Conservation (phyloP, 2,888 invertebrate genomes). For the Alloscopus bannaensis region DNA sequence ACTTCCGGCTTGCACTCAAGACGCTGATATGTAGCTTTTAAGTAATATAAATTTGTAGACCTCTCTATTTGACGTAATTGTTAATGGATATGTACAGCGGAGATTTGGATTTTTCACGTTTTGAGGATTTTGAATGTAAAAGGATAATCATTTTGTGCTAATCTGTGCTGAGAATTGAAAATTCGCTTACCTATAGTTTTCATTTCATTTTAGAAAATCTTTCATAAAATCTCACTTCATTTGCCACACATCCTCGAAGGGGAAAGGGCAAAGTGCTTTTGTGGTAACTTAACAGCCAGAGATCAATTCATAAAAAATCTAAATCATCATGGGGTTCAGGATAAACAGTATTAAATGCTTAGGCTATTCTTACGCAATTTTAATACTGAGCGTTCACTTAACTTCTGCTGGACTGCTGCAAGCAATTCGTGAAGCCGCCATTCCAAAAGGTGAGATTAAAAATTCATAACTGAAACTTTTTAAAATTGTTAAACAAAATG, state of each 20-base stretch:
- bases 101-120: no score
- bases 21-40: no score
- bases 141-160: no score
- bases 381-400: conserved; percentile 57
- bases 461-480: no score
- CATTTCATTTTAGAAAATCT: neutral
- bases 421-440: conserved; percentile 54
- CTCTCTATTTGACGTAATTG: no score
- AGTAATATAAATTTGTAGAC: no score
- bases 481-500: no score
- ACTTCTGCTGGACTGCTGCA: conserved; percentile 56
- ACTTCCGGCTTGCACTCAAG: no score
- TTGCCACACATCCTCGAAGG: neutral
- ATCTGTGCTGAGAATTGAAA: no score
- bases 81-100: no score
- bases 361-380: conserved; percentile 35
- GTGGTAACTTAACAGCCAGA: conserved; percentile 1
- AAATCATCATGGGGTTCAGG: conserved; percentile 44
- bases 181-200: no score
- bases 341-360: conserved; percentile 40
- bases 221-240: neutral
- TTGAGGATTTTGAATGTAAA: no score
- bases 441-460: conserved; percentile 59
- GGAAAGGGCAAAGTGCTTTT: neutral
- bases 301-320: neutral